phyloP scores from a whole-genome alignment of 2,113 vertebrate species.

The Empidonax traillii region DNA sequence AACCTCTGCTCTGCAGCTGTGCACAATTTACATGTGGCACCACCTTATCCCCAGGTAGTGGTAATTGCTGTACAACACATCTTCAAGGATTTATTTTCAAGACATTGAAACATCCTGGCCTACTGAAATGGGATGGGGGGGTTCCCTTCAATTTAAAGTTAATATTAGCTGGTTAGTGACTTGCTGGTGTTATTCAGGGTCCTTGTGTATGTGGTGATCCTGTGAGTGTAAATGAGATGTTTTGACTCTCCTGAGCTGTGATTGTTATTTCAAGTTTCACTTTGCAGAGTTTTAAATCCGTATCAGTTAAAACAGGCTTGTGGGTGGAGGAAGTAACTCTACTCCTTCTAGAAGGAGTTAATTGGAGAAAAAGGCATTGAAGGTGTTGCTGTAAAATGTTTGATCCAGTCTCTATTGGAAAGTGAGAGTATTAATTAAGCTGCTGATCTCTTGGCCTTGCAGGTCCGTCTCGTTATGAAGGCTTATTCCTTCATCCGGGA shows the following conservation, averaged over 20 bases:
- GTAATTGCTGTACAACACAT: background rate
- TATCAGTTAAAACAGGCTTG: background rate
- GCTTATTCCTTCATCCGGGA: conserved; percentile 90
- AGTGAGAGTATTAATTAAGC: background rate
- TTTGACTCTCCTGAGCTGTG: background rate
- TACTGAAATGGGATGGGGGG: background rate
- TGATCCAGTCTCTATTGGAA: background rate
- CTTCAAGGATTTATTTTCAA: background rate
- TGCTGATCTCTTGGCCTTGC: background rate
- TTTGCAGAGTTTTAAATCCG: background rate
- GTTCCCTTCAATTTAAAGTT: background rate
- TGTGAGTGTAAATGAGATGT: background rate
- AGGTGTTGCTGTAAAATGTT: background rate
- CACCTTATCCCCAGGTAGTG: background rate
- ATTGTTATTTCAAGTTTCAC: background rate
- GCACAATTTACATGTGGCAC: background rate
- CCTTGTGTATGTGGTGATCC: background rate
- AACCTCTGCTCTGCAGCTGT: background rate
- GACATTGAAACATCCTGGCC: background rate
- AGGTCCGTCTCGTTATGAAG: conserved; percentile 96
- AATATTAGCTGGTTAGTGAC: background rate
- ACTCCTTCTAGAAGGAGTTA: background rate
- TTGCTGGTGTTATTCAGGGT: background rate
- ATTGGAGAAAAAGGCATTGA: background rate
- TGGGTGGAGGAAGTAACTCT: background rate